Evolutionary conservation across 2,888 invertebrate species (phyloP).

Genomic region (Spodoptera picta): DNA sequence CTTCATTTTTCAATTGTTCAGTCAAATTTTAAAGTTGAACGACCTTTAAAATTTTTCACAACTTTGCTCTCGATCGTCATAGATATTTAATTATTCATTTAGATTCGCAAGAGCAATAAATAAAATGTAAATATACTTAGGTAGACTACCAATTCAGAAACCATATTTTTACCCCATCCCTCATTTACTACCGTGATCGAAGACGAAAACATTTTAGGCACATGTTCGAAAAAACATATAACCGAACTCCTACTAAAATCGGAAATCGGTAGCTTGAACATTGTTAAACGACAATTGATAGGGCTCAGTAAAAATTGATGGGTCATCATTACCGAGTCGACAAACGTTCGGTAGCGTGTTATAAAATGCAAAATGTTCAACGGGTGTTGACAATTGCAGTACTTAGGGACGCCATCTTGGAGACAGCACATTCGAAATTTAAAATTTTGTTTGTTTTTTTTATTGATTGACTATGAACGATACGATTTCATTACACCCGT

Average conservation of each 20-base stretch:
- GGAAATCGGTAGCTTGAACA: conserved; percentile 37
- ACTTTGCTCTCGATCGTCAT: no score
- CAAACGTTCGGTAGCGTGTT: conserved; percentile 71
- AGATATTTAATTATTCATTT: no score
- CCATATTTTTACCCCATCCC: no score
- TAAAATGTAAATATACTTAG: no score
- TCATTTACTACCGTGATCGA: no score
- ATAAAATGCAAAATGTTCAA: conserved; percentile 81
- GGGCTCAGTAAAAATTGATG: conserved; percentile 74
- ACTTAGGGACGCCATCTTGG: conserved; percentile 52
- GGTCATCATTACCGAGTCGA: conserved; percentile 76
- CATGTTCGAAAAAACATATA: background rate
- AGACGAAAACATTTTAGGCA: no score
- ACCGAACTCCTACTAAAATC: conserved; percentile 32
- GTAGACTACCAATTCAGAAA: no score
- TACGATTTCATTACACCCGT: no score
- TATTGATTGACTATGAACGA: background rate
- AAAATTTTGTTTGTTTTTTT: conserved; percentile 1
- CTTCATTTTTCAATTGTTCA: no score
- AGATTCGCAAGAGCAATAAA: no score
- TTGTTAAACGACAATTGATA: conserved; percentile 53
- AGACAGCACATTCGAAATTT: conserved; percentile 25
- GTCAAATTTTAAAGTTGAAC: no score
- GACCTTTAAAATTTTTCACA: no score
- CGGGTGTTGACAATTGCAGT: conserved; percentile 85